Evolutionary conservation across 2,888 invertebrate genomes (phyloP), one percentile per base, ranked within the genome.

Genomic region (Thyatira batis): DNA sequence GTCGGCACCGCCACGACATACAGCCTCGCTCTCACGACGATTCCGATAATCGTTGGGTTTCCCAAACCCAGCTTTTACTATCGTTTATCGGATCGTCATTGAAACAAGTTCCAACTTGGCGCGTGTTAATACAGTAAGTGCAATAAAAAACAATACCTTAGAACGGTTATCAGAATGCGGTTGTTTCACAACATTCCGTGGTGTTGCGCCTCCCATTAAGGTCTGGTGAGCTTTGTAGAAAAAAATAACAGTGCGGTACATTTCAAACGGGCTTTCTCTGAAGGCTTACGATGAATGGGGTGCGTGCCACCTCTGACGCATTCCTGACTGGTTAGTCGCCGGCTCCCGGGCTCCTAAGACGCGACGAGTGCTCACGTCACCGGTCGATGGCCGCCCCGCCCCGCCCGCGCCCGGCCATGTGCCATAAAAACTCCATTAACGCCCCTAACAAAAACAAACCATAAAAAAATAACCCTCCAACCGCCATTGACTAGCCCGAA

Each of bases 161-260:
- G 44, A 48, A 53, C 27, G 3, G 33, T 58, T 55, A 54, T 6
- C 17, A 54, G 46, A 61, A 58, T 54, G 27, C 9, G 9, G 27
- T 11, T 51, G 58, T 65, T 69, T 69, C 65, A 67, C 63, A 67
- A 69, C 58, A 65, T 69, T 69, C 61, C 61, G 11, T 45, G 10
- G 45, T 46, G 13, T 61, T 65, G 50, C 61, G n/a, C 21, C 25
- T 13, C 39, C 8, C 52, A 27, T 43, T 20, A 46, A 49, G 39
- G 46, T 55, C 20, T 64, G 58, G 55, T 55, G 58, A 60, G 55
- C 52, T 33, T n/a, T 20, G 57, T 50, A 50, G 30, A 65, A 68
- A 62, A 62, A 60, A 43, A 21, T 54, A 61, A 58, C 56, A 53
- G 55, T 46, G 54, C 57, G 54, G 48, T 53, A n/a, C 49, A 30